A percentile compares a stretch with the other conserved stretches of the same genome.
Conservation (phyloP, 2,888 invertebrate species). For the Acrocyrtus sp. region DNA sequence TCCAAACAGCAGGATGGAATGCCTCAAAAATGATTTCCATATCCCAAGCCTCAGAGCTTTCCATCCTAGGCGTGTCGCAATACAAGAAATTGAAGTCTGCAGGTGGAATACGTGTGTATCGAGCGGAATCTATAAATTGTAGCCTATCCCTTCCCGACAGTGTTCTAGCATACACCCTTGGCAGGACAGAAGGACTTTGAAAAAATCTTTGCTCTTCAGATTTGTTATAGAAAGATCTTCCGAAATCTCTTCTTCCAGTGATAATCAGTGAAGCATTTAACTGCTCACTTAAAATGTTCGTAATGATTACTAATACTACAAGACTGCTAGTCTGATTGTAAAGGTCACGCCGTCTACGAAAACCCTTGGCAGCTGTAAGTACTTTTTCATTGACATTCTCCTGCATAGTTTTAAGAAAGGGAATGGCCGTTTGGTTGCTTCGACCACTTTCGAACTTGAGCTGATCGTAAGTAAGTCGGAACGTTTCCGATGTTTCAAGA, state of each 20-base stretch:
- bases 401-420: too few species aligned
- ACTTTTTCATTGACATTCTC: slow-evolving; percentile 4
- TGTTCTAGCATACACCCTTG: slow-evolving; percentile 4
- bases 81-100: slow-evolving; percentile 15
- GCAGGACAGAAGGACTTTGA: slow-evolving; percentile 1
- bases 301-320: not conserved
- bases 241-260: too few species aligned
- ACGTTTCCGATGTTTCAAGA: too few species aligned
- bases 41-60: not conserved
- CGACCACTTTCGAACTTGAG: not conserved
- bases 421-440: not conserved
- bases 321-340: not conserved
- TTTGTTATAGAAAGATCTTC: too few species aligned
- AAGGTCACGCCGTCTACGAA: slow-evolving; percentile 3
- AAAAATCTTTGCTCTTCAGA: too few species aligned
- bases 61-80: not conserved
- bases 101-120: slow-evolving; percentile 1
- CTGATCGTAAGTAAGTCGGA: too few species aligned
- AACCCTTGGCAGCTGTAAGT: not conserved
- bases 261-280: slow-evolving; percentile 1
- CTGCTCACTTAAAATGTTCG: not conserved
- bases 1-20: not conserved
- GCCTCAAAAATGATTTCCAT: not conserved
- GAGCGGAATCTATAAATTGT: not conserved
- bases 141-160: not conserved